These are phyloP conservation scores for Sebastes fasciatus DNA, from an alignment of 2,113 vertebrate species.

Conservation along the genomic window DNA sequence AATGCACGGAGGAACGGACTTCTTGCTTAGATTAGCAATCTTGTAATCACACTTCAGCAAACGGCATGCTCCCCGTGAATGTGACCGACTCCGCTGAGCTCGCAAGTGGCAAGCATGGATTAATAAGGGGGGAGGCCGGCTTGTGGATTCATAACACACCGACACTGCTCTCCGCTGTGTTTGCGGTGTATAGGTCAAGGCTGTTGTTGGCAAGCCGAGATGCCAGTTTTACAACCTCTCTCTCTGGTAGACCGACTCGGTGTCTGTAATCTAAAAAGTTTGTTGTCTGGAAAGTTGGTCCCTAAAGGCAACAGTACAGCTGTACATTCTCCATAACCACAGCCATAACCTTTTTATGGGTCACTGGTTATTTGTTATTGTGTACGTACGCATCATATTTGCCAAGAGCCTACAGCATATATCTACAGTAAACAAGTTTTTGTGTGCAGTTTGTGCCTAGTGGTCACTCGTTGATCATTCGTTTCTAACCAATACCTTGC, in stretches of 20 bases:
- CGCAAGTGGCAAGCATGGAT: constrained; percentile 23
- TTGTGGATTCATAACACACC: constrained; percentile 48
- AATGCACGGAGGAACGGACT: constrained; percentile 9
- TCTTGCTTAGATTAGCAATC: constrained; percentile 51
- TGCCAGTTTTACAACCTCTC: constrained; percentile 16
- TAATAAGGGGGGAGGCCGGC: constrained; percentile 46
- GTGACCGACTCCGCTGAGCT: constrained; percentile 4
- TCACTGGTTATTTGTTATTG: constrained; percentile 24
- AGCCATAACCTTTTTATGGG: constrained; percentile 14
- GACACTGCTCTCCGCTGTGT: constrained; percentile 29
- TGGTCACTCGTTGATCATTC: too few species aligned
- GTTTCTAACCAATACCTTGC: not conserved
- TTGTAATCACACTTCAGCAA: constrained; percentile 30
- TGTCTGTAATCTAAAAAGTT: constrained; percentile 61
- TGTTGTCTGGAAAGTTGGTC: constrained; percentile 48
- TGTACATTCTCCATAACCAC: constrained; percentile 34
- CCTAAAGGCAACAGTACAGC: constrained; percentile 35
- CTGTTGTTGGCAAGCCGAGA: constrained; percentile 39
- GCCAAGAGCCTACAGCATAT: not conserved
- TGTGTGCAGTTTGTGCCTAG: not conserved
- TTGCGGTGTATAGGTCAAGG: constrained; percentile 62
- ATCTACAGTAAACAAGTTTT: not conserved
- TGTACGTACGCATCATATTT: not conserved
- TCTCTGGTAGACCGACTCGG: constrained; percentile 47
- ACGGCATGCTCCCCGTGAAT: constrained; percentile 1